Percentiles rank a stretch among this genome's conserved stretches.
phyloP scores from a whole-genome alignment of 2,888 invertebrate genomes.

The Chalcis sispes region DNA sequence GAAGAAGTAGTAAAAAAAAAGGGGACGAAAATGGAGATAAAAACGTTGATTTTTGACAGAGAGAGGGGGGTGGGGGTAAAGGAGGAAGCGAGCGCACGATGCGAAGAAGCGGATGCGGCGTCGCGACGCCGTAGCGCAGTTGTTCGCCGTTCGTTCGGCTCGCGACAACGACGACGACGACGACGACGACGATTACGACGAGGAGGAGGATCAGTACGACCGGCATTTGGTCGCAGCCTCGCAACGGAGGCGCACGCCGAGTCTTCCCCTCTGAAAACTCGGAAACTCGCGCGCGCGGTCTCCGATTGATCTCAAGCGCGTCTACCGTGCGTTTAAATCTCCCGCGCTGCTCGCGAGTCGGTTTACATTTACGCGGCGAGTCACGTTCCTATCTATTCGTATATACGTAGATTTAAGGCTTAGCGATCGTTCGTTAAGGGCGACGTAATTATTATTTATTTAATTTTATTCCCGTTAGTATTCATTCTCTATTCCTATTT shows the following conservation, averaged over 20 bases:
- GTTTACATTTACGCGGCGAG: not conserved
- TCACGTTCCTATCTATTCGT: slow-evolving; percentile 8
- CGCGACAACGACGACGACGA: slow-evolving; percentile 37
- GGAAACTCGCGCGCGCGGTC: slow-evolving; percentile 4
- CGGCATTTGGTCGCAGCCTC: slow-evolving; percentile 66
- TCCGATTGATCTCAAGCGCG: too few species aligned
- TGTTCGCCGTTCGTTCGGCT: not conserved
- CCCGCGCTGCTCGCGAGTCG: slow-evolving; percentile 33
- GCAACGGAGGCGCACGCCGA: slow-evolving; percentile 55
- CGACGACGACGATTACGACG: slow-evolving; percentile 40
- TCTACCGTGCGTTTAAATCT: slow-evolving; percentile 38
- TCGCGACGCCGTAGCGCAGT: slow-evolving; percentile 47
- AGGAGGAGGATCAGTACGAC: slow-evolving; percentile 47
- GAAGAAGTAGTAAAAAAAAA: slow-evolving; percentile 14
- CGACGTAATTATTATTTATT: not conserved
- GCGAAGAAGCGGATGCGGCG: slow-evolving; percentile 42
- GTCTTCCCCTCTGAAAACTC: not conserved
- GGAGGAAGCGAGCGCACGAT: not conserved
- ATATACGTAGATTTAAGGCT: not conserved
- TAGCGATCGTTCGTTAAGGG: too few species aligned
- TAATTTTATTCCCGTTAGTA: not conserved
- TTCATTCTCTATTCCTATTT: not conserved
- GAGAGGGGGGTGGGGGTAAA: not conserved
- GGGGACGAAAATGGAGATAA: slow-evolving; percentile 20
- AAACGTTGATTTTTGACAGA: slow-evolving; percentile 33